A percentile compares a stretch with the other conserved stretches of the same genome.
These are phyloP conservation scores for Telenomus remus DNA, from an alignment of 1,140 invertebrate species.

Conservation along the genomic window DNA sequence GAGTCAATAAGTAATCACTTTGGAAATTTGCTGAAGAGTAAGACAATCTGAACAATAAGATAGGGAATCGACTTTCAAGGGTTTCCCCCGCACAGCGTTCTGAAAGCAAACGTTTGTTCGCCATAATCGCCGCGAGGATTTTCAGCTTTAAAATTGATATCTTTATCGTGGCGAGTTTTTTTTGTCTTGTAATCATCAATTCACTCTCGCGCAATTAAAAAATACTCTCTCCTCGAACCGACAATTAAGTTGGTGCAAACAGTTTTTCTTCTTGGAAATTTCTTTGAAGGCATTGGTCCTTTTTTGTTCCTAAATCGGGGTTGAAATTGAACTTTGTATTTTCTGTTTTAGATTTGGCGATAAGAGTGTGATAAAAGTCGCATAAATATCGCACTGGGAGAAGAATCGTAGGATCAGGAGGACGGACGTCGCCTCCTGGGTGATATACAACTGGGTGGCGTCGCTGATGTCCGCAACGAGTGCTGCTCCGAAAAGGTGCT, in stretches of 20 bases:
- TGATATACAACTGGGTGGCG: constrained; percentile 56
- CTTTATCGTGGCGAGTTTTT: constrained; percentile 15
- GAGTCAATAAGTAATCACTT: constrained; percentile 14
- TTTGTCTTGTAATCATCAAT: neutral
- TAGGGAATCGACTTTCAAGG: constrained; percentile 7
- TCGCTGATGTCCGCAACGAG: constrained; percentile 67
- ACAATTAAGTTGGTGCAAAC: constrained; percentile 4
- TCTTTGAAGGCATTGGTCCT: too few species aligned
- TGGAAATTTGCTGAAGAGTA: constrained; percentile 5
- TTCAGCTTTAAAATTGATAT: constrained; percentile 3
- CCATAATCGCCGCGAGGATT: constrained; percentile 9
- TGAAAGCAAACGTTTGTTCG: constrained; percentile 19
- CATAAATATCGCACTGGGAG: neutral
- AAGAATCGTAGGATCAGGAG: constrained; percentile 1
- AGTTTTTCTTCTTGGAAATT: neutral
- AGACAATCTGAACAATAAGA: constrained; percentile 1
- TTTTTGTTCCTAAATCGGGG: too few species aligned
- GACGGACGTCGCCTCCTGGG: constrained; percentile 57
- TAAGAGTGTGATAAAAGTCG: neutral
- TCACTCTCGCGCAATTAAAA: constrained; percentile 10
- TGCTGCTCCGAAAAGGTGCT: constrained; percentile 59
- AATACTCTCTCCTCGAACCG: constrained; percentile 8
- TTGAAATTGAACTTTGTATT: too few species aligned
- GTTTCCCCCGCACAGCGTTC: constrained; percentile 4
- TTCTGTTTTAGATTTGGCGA: constrained; percentile 2